These are phyloP conservation scores for Halictus quadricinctus DNA, from an alignment of 2,888 invertebrate species.

Conservation along the genomic window DNA sequence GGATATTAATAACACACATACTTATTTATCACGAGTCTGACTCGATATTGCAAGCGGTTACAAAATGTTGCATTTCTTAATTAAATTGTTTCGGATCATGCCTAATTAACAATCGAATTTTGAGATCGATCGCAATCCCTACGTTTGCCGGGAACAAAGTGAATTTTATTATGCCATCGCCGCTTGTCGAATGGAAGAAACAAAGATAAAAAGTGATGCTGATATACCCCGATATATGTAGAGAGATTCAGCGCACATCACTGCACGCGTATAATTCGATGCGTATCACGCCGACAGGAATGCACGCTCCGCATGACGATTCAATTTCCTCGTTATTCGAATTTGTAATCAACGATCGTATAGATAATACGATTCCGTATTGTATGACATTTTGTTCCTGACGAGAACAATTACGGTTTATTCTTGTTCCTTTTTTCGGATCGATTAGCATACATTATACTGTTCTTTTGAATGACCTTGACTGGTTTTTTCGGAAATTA, in stretches of 20 bases:
- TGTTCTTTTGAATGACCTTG: neutral
- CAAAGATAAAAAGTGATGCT: constrained; percentile 14
- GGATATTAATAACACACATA: too few species aligned
- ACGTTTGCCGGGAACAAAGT: neutral
- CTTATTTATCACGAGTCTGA: too few species aligned
- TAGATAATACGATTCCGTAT: constrained; percentile 26
- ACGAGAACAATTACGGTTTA: neutral
- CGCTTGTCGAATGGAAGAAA: neutral
- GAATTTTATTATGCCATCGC: neutral
- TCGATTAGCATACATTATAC: neutral
- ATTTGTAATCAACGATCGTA: constrained; percentile 47
- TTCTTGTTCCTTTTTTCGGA: neutral
- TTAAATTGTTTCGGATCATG: neutral
- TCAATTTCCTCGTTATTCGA: constrained; percentile 51
- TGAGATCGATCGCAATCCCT: neutral
- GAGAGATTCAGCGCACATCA: constrained; percentile 38
- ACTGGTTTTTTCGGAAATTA: neutral
- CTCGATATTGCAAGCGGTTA: neutral
- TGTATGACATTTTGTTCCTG: constrained; percentile 17
- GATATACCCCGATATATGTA: neutral
- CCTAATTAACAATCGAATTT: neutral
- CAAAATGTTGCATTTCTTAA: neutral
- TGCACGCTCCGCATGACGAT: constrained; percentile 54
- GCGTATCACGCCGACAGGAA: constrained; percentile 55
- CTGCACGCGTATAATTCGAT: constrained; percentile 44